Base-by-base conservation (phyloP, 2,797 vertebrate species). In the Neosalanx taihuensis region DNA sequence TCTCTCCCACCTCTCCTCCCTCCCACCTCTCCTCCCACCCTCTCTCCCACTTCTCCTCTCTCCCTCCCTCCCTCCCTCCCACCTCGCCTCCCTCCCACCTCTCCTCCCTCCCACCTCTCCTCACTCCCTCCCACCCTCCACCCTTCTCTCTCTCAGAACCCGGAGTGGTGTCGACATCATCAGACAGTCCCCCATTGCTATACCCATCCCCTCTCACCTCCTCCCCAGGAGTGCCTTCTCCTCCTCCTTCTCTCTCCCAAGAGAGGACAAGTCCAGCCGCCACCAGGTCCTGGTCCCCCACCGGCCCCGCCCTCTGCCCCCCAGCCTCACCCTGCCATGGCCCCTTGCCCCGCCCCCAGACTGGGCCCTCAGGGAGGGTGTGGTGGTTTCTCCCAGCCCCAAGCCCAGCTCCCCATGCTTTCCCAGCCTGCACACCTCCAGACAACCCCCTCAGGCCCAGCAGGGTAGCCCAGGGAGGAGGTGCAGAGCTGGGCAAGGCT, bases 211-310 rank as follows among this genome's bases (percentile, higher is more conserved):
- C 30, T 2, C n/a, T 57, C 81, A 79, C 33, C 57, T 74, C 59
- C 57, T 74, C 6, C 67, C 64, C 0, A 88, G 80, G 72, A 79
- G 4, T 18, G 31, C 60, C 20, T 37, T 76, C 1, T 23, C 57
- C 70, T 61, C 67, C n/a, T 33, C 86, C 2, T 75, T 79, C 5
- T 64, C 79, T 2, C 0, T 71, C 1, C 6, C 64, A 6, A 74
- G 69, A 17, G 89, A 91, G 1, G 64, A 81, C 20, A 85, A 76
- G 61, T 69, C 59, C 30, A 76, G 49, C 76, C 80, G 83, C 70
- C 87, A 88, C 49, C 67, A 86, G 15, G 66, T 89, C 63, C 88
- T 88, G 0, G 79, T 92, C 2, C 91, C 90, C 15, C 88, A 83
- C 64, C 90, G 91, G 10, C 93, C 92, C 20, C 86, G 87, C 12